Percentiles rank a stretch among this genome's conserved stretches.
These are phyloP conservation scores for Pampus argenteus DNA, from an alignment of 2,797 vertebrate species.

Conservation along the genomic window DNA sequence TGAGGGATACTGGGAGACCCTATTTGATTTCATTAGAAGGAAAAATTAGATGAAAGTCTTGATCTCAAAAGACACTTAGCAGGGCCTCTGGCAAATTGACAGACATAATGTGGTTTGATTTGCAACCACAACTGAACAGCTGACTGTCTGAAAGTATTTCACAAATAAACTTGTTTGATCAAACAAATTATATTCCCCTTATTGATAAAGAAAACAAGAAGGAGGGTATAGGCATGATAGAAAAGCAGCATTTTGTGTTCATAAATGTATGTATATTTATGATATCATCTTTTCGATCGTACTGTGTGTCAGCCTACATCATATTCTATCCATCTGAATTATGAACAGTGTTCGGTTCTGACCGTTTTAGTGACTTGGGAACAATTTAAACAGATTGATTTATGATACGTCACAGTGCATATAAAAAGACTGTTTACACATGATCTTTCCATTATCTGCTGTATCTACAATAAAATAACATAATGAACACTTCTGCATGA, in stretches of 20 bases:
- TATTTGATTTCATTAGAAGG: slow-evolving; percentile 94
- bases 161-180: slow-evolving; percentile 72
- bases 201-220: slow-evolving; percentile 51
- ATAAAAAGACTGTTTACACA: background rate
- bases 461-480: slow-evolving; percentile 35
- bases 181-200: slow-evolving; percentile 57
- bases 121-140: slow-evolving; percentile 81
- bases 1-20: slow-evolving; percentile 84
- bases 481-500: slow-evolving; percentile 47
- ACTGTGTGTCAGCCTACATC: background rate
- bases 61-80: slow-evolving; percentile 93
- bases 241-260: slow-evolving; percentile 21
- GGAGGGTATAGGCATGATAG: slow-evolving; percentile 4
- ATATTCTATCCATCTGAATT: background rate
- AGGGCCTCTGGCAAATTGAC: slow-evolving; percentile 85
- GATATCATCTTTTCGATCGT: slow-evolving; percentile 2
- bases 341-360: background rate
- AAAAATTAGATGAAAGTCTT: slow-evolving; percentile 95
- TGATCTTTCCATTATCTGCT: slow-evolving; percentile 6
- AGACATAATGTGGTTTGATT: slow-evolving; percentile 85
- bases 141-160: slow-evolving; percentile 73
- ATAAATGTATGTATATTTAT: background rate
- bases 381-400: too few relatives aligned
- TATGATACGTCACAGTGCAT: background rate
- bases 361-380: background rate